Evolutionary conservation across 64 coral and sea anemone species (phyloP).

Genomic region (Montipora cactus): DNA sequence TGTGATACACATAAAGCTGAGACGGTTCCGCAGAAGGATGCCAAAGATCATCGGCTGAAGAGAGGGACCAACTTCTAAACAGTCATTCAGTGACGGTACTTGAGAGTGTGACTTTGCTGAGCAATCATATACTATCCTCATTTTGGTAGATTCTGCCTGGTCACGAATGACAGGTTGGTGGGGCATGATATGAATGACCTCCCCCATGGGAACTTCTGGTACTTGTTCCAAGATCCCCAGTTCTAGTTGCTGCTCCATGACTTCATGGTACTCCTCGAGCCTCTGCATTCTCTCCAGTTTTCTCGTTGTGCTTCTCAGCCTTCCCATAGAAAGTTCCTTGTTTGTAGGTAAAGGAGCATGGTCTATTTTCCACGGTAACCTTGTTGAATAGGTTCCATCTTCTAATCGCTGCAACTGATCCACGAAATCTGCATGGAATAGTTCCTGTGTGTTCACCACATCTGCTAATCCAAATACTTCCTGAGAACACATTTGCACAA

Average conservation of each 20-base stretch:
- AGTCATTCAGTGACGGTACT: background rate
- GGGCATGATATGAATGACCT: no score
- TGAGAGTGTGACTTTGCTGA: conserved; percentile 54
- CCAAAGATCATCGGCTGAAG: no score
- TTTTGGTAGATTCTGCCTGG: conserved; percentile 52
- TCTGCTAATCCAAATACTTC: no score
- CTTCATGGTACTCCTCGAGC: conserved; percentile 52
- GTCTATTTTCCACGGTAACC: background rate
- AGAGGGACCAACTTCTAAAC: background rate
- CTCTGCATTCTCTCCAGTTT: conserved; percentile 71
- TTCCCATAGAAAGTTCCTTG: no score
- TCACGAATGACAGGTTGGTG: background rate
- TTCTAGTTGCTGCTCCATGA: conserved; percentile 63
- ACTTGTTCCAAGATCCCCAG: conserved; percentile 54
- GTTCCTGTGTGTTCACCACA: no score
- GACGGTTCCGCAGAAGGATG: no score
- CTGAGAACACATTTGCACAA: no score
- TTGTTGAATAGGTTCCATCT: no score
- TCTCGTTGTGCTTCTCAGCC: background rate
- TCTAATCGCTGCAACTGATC: no score
- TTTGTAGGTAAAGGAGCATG: background rate
- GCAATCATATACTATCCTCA: conserved; percentile 66
- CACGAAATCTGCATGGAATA: no score
- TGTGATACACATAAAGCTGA: no score
- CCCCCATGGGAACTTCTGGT: conserved; percentile 16